phyloP scores from a whole-genome alignment of 2,888 invertebrate species.

The Helicoverpa assulta region DNA sequence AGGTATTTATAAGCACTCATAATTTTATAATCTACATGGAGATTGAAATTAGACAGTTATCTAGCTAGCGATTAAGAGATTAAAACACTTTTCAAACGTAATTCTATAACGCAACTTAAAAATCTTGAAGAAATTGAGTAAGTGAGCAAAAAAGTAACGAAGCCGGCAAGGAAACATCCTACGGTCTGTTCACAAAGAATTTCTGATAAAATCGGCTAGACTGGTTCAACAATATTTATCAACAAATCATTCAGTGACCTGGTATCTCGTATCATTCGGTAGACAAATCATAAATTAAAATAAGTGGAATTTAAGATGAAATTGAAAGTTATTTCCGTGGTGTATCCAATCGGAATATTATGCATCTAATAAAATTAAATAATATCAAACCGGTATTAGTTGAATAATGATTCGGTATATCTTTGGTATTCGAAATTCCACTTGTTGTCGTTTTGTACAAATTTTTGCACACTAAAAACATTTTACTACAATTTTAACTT shows the following conservation, averaged over 20 bases:
- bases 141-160: neutral
- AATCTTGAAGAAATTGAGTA: neutral
- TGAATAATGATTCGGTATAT: slow-evolving; percentile 28
- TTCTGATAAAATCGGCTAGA: neutral
- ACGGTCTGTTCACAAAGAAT: neutral
- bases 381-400: slow-evolving; percentile 47
- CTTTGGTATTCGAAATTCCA: slow-evolving; percentile 32
- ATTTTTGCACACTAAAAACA: slow-evolving; percentile 48
- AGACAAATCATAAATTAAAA: neutral
- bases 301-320: neutral
- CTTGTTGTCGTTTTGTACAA: slow-evolving; percentile 34
- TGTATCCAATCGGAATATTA: neutral
- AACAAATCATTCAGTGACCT: neutral
- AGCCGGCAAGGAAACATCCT: too few relatives aligned
- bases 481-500: slow-evolving; percentile 29
- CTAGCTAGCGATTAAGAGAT: neutral
- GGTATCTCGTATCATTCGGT: neutral
- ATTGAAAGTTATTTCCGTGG: neutral
- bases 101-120: neutral
- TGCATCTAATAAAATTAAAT: slow-evolving; percentile 24
- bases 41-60: neutral
- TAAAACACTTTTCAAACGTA: neutral
- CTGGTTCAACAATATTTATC: neutral
- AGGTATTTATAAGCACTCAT: slow-evolving; percentile 19
- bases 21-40: neutral